phyloP scores from a whole-genome alignment of 2,797 vertebrate species.

The Sebastolobus alascanus region DNA sequence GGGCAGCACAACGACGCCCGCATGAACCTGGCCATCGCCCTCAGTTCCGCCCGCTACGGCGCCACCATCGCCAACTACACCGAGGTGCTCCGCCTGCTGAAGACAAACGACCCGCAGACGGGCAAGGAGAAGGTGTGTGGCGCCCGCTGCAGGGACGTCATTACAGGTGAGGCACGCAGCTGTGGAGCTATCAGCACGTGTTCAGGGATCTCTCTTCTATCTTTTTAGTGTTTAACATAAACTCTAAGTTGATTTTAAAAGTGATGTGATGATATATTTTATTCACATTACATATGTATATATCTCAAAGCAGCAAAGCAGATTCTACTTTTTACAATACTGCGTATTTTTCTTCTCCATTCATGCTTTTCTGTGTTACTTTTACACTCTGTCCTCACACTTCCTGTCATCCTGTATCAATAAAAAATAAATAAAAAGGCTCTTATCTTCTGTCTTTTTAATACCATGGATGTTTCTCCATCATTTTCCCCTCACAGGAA shows the following conservation, averaged over 20 bases:
- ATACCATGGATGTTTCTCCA: background rate
- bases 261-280: no score
- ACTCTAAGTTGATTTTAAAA: no score
- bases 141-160: conserved; percentile 90
- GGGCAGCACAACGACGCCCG: conserved; percentile 98
- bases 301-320: no score
- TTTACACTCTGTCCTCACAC: background rate
- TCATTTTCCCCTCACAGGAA: conserved; percentile 78
- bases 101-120: conserved; percentile 83
- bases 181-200: background rate
- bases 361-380: no score
- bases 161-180: conserved; percentile 86
- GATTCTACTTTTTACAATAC: no score
- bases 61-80: conserved; percentile 94
- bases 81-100: conserved; percentile 93
- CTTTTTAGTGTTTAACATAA: no score
- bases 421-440: background rate
- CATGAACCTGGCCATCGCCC: conserved; percentile 97
- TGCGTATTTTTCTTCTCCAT: background rate
- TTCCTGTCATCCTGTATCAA: background rate
- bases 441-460: background rate
- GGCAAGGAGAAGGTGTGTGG: conserved; percentile 88
- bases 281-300: no score
- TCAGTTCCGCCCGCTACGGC: conserved; percentile 93
- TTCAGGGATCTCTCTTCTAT: no score